Evolutionary conservation across 2,888 invertebrate genomes (phyloP), one percentile per base, ranked within the genome.

Genomic region (Salticus scenicus): DNA sequence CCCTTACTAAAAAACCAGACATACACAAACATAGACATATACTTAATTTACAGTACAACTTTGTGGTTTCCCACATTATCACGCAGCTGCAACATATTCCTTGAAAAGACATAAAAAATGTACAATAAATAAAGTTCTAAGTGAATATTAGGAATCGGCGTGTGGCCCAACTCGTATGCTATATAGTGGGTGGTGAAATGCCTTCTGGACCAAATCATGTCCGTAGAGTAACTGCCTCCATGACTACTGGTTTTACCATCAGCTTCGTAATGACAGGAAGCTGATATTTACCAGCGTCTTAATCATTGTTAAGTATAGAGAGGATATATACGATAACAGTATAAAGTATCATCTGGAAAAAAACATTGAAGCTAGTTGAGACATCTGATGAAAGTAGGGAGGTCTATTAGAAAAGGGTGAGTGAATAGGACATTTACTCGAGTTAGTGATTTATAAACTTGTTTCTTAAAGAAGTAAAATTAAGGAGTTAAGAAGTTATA

Each of bases 231-330:
- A 66, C n/a, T 30, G 30, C n/a, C 14, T 14, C 64, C 31, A 10
- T 14, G 66, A 33, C 66, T 33, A 67, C 69, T 73, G 80, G 82
- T 74, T 75, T 66, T 63, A 71, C 64, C 82, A 82, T 82, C 82
- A 76, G 64, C 31, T 28, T 14, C 31, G 14, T 83, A 83, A 83
- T 77, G 83, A 77, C 77, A 83, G 83, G 83, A 83, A 83, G 41
- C 83, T 67, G 80, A 28, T 57, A 77, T 71, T 67, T 75, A 67
- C 17, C 72, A 47, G 83, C 27, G 67, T 69, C 77, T 83, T 83
- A 83, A 83, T 77, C 83, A 83, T 77, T 66, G 47, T 57, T 83
- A 83, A 83, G 83, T 83, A 83, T 83, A 83, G 83, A 30, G 83
- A 31, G 42, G 47, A 41, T 30, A 64, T n/a, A 24, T 12, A 63